Conservation (phyloP, 1,140 invertebrate genomes). For the Myzus persicae region DNA sequence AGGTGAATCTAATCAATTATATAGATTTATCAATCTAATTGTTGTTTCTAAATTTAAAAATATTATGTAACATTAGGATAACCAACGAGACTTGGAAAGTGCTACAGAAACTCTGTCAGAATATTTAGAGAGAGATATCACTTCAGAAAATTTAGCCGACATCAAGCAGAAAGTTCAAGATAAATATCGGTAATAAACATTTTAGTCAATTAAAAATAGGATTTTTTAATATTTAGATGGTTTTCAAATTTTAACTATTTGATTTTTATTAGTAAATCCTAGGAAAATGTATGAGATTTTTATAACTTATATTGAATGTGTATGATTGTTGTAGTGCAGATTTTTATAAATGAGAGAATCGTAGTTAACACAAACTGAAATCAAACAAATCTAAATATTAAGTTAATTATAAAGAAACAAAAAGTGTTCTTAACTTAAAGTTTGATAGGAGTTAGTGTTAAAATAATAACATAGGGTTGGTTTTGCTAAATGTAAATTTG, state of each 20-base stretch:
- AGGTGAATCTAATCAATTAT: conserved; percentile 67
- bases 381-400: not conserved
- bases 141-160: conserved; percentile 94
- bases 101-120: conserved; percentile 96
- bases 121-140: conserved; percentile 97
- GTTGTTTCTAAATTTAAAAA: not conserved
- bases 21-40: not conserved
- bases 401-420: not conserved
- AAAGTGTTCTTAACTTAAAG: too few relatives aligned
- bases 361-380: not conserved
- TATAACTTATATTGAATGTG: too few relatives aligned
- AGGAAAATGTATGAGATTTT: too few relatives aligned
- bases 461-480: too few relatives aligned
- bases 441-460: too few relatives aligned
- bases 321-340: too few relatives aligned
- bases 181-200: conserved; percentile 85
- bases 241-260: not conserved
- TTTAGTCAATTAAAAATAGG: not conserved
- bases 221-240: not conserved
- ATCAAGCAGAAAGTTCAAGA: conserved; percentile 99
- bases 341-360: too few relatives aligned
- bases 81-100: conserved; percentile 97
- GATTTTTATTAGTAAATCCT: too few relatives aligned
- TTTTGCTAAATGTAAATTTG: too few relatives aligned
- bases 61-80: conserved; percentile 71